Base-by-base conservation (phyloP, 2,113 vertebrate species). In the Pituophis catenifer region DNA sequence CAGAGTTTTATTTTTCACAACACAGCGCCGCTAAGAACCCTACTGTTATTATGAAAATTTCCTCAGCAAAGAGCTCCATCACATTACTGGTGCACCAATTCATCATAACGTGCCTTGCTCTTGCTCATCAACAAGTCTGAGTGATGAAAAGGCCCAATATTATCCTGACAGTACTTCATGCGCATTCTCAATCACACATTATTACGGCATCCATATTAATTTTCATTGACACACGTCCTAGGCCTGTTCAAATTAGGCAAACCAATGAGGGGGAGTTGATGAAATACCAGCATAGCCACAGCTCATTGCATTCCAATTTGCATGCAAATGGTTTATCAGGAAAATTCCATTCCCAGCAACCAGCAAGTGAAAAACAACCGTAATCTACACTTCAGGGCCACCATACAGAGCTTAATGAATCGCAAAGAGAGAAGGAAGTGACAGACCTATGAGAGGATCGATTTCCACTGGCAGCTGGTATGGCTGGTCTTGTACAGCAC, bases 281-380 rank as follows among this genome's bases (percentile, higher is more conserved):
- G 98, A 99, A 99, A 99, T 99, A 99, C 98, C 98, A 98, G 98
- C 98, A 98, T 98, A 98, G 98, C 98, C 98, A 99, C 99, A 99
- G 99, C 99, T 99, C 99, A 99, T 99, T 99, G 99, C 98, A 98
- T 99, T 99, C 99, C 99, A 99, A 99, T 99, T 99, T 99, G 99
- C 98, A 99, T 99, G 99, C 99, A 99, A 99, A 99, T 99, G 99
- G 98, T 98, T 98, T 98, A 98, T 98, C 98, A 98, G 98, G 98
- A 98, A 98, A 98, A 98, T 98, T 99, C 98, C 98, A 98, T 98
- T 98, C 98, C 97, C 98, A 98, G 98, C 98, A 98, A 98, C 98
- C 98, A 98, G 98, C 98, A 98, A 98, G 98, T 98, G 98, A 99
- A 99, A 98, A 99, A 99, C 98, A 98, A 98, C 98, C 98, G 97